Evolutionary conservation across 2,888 invertebrate genomes (phyloP).

Genomic region (Drosophila antonietae): DNA sequence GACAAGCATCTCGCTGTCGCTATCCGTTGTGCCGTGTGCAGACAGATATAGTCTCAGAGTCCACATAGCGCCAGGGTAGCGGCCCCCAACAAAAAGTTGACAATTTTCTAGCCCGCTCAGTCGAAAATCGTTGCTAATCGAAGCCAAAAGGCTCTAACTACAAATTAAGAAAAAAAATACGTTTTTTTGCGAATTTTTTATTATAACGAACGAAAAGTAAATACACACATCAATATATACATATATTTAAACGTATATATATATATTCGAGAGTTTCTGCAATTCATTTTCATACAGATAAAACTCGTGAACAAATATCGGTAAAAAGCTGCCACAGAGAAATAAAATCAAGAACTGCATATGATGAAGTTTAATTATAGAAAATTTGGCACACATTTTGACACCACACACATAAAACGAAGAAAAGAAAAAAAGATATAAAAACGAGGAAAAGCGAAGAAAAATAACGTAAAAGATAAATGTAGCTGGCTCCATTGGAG

Average conservation of each 20-base stretch:
- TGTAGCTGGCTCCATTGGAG: conserved; percentile 63
- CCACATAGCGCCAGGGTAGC: conserved; percentile 33
- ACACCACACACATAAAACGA: conserved; percentile 31
- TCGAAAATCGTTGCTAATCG: conserved; percentile 81
- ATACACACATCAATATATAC: conserved; percentile 15
- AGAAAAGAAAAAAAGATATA: conserved; percentile 10
- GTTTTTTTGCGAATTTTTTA: conserved; percentile 60
- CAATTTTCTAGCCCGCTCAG: conserved; percentile 73
- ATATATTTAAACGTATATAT: conserved; percentile 6
- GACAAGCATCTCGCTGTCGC: conserved; percentile 55
- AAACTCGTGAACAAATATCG: conserved; percentile 57
- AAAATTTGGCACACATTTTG: conserved; percentile 68
- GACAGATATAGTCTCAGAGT: conserved; percentile 53
- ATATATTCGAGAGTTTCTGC: conserved; percentile 1
- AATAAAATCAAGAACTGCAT: conserved; percentile 45
- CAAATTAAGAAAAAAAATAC: conserved; percentile 62
- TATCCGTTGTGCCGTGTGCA: conserved; percentile 72
- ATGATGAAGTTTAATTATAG: conserved; percentile 71
- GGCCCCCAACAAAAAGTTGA: conserved; percentile 57
- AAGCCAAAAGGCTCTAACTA: conserved; percentile 75
- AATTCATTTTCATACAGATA: conserved; percentile 16
- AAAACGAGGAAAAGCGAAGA: conserved; percentile 14
- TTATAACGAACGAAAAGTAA: conserved; percentile 81
- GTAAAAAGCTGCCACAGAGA: conserved; percentile 28
- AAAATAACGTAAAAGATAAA: conserved; percentile 29